A percentile compares a stretch with the other conserved stretches of the same genome.
Evolutionary conservation across 1,140 invertebrate species (phyloP).

Genomic region (Lutraria rhynchaena): DNA sequence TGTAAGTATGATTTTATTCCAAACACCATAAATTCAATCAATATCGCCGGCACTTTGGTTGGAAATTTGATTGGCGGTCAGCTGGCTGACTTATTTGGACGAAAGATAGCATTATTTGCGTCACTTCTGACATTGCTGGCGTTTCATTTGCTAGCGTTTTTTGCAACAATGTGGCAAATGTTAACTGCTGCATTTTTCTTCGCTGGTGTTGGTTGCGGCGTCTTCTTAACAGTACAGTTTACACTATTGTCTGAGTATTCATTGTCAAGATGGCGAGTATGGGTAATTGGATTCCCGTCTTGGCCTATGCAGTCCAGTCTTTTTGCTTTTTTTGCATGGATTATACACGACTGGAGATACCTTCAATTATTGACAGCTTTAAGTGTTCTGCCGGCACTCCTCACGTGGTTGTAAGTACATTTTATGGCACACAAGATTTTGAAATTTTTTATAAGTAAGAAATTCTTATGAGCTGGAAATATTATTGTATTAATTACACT

Average conservation of each 20-base stretch:
- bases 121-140: constrained; percentile 15
- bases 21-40: constrained; percentile 53
- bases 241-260: constrained; percentile 25
- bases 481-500: neutral
- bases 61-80: constrained; percentile 51
- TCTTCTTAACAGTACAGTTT: constrained; percentile 14
- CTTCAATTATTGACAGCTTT: constrained; percentile 14
- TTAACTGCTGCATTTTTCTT: constrained; percentile 58
- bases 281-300: constrained; percentile 38
- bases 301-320: constrained; percentile 23
- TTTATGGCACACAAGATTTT: too few relatives aligned
- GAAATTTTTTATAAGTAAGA: too few relatives aligned
- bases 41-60: constrained; percentile 59
- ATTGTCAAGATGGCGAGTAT: constrained; percentile 24
- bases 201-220: constrained; percentile 48
- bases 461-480: too few relatives aligned
- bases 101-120: constrained; percentile 47
- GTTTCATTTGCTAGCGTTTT: constrained; percentile 32
- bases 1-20: constrained; percentile 59
- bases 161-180: constrained; percentile 55
- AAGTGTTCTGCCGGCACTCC: neutral
- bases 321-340: constrained; percentile 6
- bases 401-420: constrained; percentile 38
- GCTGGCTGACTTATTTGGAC: constrained; percentile 49
- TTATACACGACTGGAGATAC: constrained; percentile 36